A percentile compares a stretch with the other conserved stretches of the same genome.
Evolutionary conservation across 2,113 vertebrate species (phyloP).

Genomic region (Parus major): DNA sequence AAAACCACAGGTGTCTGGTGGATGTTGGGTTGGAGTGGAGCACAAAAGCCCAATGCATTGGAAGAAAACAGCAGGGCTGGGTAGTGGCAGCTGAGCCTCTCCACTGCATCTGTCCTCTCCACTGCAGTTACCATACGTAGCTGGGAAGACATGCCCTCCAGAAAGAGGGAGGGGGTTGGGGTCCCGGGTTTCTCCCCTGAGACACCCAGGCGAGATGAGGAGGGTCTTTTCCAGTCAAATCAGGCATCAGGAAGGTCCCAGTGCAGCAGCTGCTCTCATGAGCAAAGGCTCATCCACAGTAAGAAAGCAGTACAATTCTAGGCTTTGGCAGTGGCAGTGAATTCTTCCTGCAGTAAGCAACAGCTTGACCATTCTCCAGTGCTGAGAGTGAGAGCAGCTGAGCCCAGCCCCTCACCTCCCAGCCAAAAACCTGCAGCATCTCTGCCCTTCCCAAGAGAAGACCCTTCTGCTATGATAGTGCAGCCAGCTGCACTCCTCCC

Average conservation of each 20-base stretch:
- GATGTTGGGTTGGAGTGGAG: neutral
- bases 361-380: rapidly evolving
- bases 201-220: too few relatives aligned
- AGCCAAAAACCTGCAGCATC: neutral
- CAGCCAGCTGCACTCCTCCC: neutral
- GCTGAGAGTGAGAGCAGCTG: neutral
- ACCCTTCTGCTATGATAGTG: neutral
- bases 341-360: neutral
- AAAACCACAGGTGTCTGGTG: rapidly evolving
- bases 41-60: neutral
- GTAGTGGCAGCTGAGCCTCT: neutral
- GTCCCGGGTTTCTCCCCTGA: neutral
- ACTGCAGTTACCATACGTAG: too few relatives aligned
- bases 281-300: neutral
- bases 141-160: rapidly evolving
- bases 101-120: neutral
- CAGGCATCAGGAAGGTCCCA: neutral
- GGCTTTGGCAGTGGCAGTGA: rapidly evolving
- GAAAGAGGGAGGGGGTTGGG: rapidly evolving
- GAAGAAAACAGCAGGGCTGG: neutral
- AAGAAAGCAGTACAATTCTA: neutral
- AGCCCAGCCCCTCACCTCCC: neutral
- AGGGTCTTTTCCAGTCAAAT: neutral
- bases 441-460: neutral
- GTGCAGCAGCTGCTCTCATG: neutral